Evolutionary conservation across 1,140 invertebrate species (phyloP).

Genomic region (Eumaeus atala): DNA sequence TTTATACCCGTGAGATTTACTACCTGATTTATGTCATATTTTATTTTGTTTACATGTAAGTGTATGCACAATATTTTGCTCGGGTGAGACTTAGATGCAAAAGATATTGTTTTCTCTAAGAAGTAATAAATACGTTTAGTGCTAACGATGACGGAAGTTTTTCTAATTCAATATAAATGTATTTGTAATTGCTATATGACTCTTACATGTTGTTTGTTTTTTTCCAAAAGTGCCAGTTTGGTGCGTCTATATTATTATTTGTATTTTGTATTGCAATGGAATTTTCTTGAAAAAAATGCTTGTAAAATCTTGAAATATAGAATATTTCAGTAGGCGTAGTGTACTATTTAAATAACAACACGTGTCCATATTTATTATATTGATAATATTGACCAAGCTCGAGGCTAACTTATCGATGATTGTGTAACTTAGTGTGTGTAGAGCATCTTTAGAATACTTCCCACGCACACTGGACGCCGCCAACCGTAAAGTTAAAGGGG

Average conservation of each 20-base stretch:
- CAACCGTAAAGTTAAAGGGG: slow-evolving; percentile 60
- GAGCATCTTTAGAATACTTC: slow-evolving; percentile 53
- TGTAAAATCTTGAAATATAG: not conserved
- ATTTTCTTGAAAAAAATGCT: too few relatives aligned
- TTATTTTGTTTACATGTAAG: slow-evolving; percentile 1
- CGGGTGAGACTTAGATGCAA: too few relatives aligned
- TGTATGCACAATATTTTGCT: not conserved
- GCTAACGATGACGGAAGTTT: too few relatives aligned
- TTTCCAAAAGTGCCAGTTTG: too few relatives aligned
- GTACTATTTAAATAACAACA: not conserved
- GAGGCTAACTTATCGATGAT: slow-evolving; percentile 49
- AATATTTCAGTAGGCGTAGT: not conserved
- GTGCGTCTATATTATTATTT: too few relatives aligned
- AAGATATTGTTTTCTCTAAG: too few relatives aligned
- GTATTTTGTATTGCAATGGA: too few relatives aligned
- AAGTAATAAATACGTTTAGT: too few relatives aligned
- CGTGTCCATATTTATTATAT: slow-evolving; percentile 22
- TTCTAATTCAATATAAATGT: too few relatives aligned
- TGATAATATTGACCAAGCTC: slow-evolving; percentile 37
- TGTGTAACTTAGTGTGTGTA: slow-evolving; percentile 66
- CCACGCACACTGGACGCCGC: slow-evolving; percentile 53
- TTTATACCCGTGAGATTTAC: slow-evolving; percentile 32
- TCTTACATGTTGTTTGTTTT: too few relatives aligned
- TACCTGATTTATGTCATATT: slow-evolving; percentile 13
- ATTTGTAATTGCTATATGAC: too few relatives aligned